phyloP scores from a whole-genome alignment of 1,140 invertebrate genomes.

The Drosophila miranda region DNA sequence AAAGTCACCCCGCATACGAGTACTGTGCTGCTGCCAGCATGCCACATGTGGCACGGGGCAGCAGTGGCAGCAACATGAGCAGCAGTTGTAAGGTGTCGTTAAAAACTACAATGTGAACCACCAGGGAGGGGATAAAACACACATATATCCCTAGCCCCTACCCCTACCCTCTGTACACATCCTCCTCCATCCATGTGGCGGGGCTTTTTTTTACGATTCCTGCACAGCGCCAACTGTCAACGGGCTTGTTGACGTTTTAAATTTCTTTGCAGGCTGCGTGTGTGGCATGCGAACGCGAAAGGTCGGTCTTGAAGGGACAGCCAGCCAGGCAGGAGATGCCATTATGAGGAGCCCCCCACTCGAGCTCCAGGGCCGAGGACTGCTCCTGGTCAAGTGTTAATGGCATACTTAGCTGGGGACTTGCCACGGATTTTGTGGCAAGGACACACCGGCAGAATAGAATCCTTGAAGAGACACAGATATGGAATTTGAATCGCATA shows the following conservation, averaged over 20 bases:
- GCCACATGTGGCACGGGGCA: conserved; percentile 64
- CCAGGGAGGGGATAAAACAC: conserved; percentile 9
- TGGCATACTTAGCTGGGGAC: conserved; percentile 41
- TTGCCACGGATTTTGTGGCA: conserved; percentile 19
- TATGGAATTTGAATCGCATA: background rate
- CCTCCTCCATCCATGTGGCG: conserved; percentile 17
- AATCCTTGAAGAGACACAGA: background rate
- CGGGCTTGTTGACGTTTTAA: conserved; percentile 55
- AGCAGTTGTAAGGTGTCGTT: conserved; percentile 68
- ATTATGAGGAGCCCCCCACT: conserved; percentile 18
- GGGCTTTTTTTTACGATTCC: conserved; percentile 52
- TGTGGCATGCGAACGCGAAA: conserved; percentile 17
- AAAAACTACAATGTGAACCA: conserved; percentile 58
- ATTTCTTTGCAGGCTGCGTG: conserved; percentile 41
- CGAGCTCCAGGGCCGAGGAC: background rate
- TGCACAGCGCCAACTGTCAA: conserved; percentile 71
- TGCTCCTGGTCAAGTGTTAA: conserved; percentile 48
- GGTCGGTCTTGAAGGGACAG: conserved; percentile 3
- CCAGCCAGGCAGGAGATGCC: conserved; percentile 11
- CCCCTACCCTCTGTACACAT: conserved; percentile 8
- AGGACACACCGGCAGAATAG: background rate
- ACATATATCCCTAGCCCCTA: background rate
- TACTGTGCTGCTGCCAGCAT: conserved; percentile 51
- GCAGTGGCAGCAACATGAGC: conserved; percentile 33
- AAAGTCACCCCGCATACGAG: conserved; percentile 44